These are phyloP conservation scores for Clitarchus hookeri DNA, from an alignment of 2,888 invertebrate species.

Conservation along the genomic window DNA sequence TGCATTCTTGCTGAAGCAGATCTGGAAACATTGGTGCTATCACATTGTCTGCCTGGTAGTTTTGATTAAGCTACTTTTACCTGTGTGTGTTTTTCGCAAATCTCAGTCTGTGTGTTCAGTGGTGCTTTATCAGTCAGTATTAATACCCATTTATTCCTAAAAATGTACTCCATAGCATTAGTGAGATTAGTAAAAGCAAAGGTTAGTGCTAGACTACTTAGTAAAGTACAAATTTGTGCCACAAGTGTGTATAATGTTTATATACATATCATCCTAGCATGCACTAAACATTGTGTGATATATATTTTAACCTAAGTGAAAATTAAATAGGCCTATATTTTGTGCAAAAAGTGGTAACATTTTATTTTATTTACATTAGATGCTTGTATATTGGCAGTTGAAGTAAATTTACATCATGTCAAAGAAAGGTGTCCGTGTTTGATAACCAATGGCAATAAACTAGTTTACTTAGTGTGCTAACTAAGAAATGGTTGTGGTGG, in stretches of 20 bases:
- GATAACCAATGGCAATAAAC: neutral
- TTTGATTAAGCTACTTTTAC: neutral
- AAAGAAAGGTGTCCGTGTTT: neutral
- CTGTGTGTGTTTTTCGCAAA: neutral
- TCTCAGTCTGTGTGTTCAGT: neutral
- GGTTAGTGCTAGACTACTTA: neutral
- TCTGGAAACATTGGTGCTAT: slow-evolving; percentile 49
- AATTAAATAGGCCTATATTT: neutral
- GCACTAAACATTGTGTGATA: neutral
- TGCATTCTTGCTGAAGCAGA: slow-evolving; percentile 49
- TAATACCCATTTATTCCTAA: neutral
- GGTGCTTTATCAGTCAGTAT: slow-evolving; percentile 14
- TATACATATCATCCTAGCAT: neutral
- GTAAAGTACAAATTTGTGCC: neutral
- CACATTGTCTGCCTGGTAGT: neutral
- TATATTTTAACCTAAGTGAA: neutral
- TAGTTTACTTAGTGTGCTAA: neutral
- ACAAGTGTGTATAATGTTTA: neutral
- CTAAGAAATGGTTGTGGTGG: too few species aligned
- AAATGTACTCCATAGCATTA: neutral
- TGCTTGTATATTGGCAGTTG: neutral
- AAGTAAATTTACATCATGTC: neutral
- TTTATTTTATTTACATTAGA: neutral
- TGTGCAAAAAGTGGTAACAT: neutral
- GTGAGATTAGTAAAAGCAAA: neutral